phyloP scores from a whole-genome alignment of 2,797 vertebrate genomes.

The Rhinophrynus dorsalis region DNA sequence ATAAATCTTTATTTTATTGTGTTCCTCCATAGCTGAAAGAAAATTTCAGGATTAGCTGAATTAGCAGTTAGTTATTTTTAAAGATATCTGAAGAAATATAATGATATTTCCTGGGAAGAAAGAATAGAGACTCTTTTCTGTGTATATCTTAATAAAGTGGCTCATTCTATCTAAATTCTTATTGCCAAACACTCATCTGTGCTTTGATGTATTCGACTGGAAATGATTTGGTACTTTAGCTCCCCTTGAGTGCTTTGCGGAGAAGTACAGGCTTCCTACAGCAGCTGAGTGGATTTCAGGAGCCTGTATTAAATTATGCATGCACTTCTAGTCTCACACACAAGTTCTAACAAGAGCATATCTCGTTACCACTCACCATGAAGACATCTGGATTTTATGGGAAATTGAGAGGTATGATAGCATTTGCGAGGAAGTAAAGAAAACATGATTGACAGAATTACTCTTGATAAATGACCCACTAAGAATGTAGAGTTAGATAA shows the following conservation, averaged over 20 bases:
- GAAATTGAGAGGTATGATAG: constrained; percentile 37
- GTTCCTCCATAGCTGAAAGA: too few relatives aligned
- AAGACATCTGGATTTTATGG: constrained; percentile 46
- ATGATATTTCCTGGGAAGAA: too few relatives aligned
- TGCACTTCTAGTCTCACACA: constrained; percentile 37
- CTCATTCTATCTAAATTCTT: not conserved
- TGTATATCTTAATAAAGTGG: not conserved
- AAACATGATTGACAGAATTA: constrained; percentile 36
- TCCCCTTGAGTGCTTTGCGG: constrained; percentile 35
- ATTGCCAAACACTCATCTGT: constrained; percentile 8
- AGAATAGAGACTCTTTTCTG: not conserved
- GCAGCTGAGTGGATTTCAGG: constrained; percentile 30
- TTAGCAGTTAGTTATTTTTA: too few relatives aligned
- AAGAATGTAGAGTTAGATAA: not conserved
- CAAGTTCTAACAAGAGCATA: constrained; percentile 39
- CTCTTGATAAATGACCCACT: constrained; percentile 29
- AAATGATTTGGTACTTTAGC: constrained; percentile 34
- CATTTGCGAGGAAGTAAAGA: constrained; percentile 31
- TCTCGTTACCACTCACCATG: constrained; percentile 40
- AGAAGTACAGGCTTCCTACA: constrained; percentile 21
- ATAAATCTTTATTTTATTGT: too few relatives aligned
- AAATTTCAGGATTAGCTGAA: too few relatives aligned
- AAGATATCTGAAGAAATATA: too few relatives aligned
- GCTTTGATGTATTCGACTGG: constrained; percentile 17
- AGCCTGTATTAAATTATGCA: constrained; percentile 49